A percentile compares a stretch with the other conserved stretches of the same genome.
phyloP scores from a whole-genome alignment of 2,888 invertebrate species.

The Chromoteleia sp. region DNA sequence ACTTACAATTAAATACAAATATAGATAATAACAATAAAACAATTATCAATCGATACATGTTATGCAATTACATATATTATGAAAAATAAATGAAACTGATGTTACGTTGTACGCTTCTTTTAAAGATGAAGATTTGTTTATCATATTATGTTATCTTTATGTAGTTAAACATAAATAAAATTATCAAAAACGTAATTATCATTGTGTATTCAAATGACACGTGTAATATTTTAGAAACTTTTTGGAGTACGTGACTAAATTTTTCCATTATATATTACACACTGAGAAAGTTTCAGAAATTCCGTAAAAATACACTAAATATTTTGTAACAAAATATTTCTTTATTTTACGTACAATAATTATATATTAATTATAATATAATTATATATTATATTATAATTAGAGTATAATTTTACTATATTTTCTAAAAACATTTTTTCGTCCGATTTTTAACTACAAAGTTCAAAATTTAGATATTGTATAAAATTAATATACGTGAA shows the following conservation, averaged over 20 bases:
- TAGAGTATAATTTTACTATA: too few relatives aligned
- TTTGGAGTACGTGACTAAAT: not conserved
- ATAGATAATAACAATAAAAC: not conserved
- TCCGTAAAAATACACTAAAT: too few relatives aligned
- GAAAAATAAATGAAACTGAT: not conserved
- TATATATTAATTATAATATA: too few relatives aligned
- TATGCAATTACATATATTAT: not conserved
- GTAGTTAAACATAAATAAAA: not conserved
- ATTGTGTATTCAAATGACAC: slow-evolving; percentile 1
- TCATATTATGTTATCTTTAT: slow-evolving; percentile 4
- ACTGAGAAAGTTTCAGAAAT: too few relatives aligned
- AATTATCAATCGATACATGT: not conserved
- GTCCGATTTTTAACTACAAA: too few relatives aligned
- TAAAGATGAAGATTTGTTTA: not conserved
- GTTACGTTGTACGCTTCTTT: not conserved
- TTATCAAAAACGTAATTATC: not conserved
- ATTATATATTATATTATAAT: too few relatives aligned
- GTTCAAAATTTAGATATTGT: too few relatives aligned
- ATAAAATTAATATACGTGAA: too few relatives aligned
- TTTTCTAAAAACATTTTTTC: too few relatives aligned
- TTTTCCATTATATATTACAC: not conserved
- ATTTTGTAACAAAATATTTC: too few relatives aligned
- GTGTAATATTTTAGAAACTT: not conserved
- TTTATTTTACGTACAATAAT: too few relatives aligned
- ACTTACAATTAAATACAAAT: not conserved